Base-by-base conservation (phyloP, 2,888 invertebrate genomes). In the Kuschelorhynchus macadamiae region DNA sequence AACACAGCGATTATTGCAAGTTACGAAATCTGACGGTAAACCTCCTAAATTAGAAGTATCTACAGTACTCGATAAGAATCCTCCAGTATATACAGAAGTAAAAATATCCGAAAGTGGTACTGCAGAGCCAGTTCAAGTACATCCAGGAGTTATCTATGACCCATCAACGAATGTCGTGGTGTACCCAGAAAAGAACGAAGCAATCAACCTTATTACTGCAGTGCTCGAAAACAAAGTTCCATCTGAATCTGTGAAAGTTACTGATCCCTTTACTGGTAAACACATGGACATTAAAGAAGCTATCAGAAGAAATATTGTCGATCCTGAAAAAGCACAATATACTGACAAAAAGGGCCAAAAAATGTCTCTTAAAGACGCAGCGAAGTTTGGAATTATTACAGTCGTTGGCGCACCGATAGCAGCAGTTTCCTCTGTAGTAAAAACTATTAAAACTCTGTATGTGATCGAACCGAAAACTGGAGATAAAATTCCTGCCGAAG, bases 381-480 rank as follows among this genome's bases (percentile, higher is more conserved):
- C 91, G 11, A 92, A 92, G 82, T 85, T 90, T 75, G 95, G 95
- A 11, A 84, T 93, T n/a, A 81, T 95, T 4, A 87, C 88, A 11
- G 91, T 95, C 8, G 81, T 90, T 49, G 94, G 94, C 41, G 89
- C 91, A 7, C 94, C 94, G 0, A 82, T 93, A 53, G 87, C 91
- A 3, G 92, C 91, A 3, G 89, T 90, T 0, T 89, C 91, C 63
- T 89, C 90, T 73, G 87, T 90, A 0, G 87, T 91, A 60, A 89
- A 91, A 80, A 87, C 90, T 0, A 87, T 92, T 2, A 83, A 82
- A 60, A 60, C 59, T 9, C 32, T 71, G 3, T 89, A 92, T 85
- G 88, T 92, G 11, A 85, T 88, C 60, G 95, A 96, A 82, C 94
- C 96, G 0, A 88, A 88, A 75, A 92, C 94, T 0, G 94, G 93